Base-by-base conservation (phyloP, 2,113 vertebrate species). In the Poeciliopsis prolifica region DNA sequence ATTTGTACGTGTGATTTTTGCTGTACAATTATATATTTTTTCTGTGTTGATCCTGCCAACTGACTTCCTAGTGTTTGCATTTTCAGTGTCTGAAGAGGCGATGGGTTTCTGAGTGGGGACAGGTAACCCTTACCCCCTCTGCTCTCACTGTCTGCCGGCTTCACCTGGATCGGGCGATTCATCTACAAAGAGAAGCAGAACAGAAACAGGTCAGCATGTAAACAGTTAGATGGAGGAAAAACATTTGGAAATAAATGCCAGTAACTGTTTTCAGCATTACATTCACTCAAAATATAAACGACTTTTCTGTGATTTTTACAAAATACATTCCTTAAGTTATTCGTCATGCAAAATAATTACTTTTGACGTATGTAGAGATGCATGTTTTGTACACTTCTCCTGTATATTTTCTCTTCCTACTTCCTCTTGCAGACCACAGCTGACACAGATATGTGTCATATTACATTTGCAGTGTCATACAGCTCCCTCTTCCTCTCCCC, bases 131-230 rank as follows among this genome's bases (percentile, higher is more conserved):
- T 95, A 96, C 95, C 95, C 92, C 95, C 95, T 92, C 95, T 93
- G 70, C 95, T 95, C 86, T 96, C 95, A 62, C 95, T 96, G 94
- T 96, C 95, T 1, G 95, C 95, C 1, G 95, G 95, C 88, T 95
- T 95, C 91, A 96, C 95, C 84, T 96, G 95, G 93, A 96, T 96
- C 42, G 95, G 94, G 12, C 95, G 94, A 85, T 95, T 95, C 95
- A 96, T 95, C 95, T 95, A 90, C 30, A 85, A 84, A 86, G 37
- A 66, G 11, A 66, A 29, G 26, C 4, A 67, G 13, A 35, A 33
- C 31, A 44, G 2, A 11, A 8, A 4, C 3, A 4, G 4, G 75
- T 81, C 14, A 51, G 29, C 54, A 79, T 77, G 68, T 62, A 71
- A 14, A 28, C 17, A 22, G 31, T 61, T 0, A 5, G 51, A 37